phyloP scores from a whole-genome alignment of 2,888 invertebrate genomes.

The Hyppa rectilinea region DNA sequence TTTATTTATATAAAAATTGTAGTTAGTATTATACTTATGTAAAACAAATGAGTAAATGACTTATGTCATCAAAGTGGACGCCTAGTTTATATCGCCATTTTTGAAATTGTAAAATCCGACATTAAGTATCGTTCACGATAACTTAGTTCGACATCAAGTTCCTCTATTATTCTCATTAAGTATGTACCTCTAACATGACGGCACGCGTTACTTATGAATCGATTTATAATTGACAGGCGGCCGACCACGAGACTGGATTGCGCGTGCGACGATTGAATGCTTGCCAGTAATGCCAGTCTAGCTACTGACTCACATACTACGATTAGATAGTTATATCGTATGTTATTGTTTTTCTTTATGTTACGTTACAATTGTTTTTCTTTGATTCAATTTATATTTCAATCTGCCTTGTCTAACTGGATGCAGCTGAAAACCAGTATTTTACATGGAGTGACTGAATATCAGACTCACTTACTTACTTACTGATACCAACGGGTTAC shows the following conservation, averaged over 20 bases:
- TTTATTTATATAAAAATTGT: too few relatives aligned
- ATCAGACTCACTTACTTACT: too few relatives aligned
- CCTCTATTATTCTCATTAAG: conserved; percentile 13
- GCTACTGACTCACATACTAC: conserved; percentile 16
- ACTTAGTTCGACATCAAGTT: neutral
- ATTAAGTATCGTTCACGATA: conserved; percentile 1
- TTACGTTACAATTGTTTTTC: conserved; percentile 4
- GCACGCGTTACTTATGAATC: conserved; percentile 36
- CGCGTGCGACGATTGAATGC: conserved; percentile 26
- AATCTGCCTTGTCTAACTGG: too few relatives aligned
- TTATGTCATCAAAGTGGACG: too few relatives aligned
- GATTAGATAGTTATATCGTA: conserved; percentile 7
- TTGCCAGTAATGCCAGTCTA: neutral
- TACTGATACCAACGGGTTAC: too few relatives aligned
- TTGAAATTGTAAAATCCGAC: too few relatives aligned
- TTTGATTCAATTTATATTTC: too few relatives aligned
- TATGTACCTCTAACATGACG: neutral
- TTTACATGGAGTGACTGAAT: too few relatives aligned
- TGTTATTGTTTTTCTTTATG: conserved; percentile 13
- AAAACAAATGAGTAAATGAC: too few relatives aligned
- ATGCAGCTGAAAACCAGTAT: too few relatives aligned
- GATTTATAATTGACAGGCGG: conserved; percentile 39
- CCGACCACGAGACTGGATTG: conserved; percentile 13
- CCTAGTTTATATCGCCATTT: too few relatives aligned
- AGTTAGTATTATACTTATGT: too few relatives aligned